These are phyloP conservation scores for Diadromus collaris DNA, from an alignment of 2,888 invertebrate genomes.

Conservation along the genomic window DNA sequence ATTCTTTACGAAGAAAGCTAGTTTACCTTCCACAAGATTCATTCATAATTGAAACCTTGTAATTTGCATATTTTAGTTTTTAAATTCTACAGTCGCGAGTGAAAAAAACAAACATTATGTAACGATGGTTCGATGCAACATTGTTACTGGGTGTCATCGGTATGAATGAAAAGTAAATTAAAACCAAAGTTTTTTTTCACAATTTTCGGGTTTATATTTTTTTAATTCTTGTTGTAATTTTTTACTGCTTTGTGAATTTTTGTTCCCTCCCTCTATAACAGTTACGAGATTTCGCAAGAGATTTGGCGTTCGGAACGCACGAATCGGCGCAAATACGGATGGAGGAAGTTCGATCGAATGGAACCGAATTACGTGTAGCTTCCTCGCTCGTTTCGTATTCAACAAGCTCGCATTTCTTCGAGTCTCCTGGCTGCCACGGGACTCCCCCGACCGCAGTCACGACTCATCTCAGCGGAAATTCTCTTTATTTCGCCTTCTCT, in stretches of 20 bases:
- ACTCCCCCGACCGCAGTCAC: slow-evolving; percentile 58
- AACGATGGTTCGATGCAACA: too few relatives aligned
- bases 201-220: slow-evolving; percentile 4
- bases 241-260: neutral
- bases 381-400: slow-evolving; percentile 70
- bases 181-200: neutral
- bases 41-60: too few relatives aligned
- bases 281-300: slow-evolving; percentile 75
- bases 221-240: slow-evolving; percentile 8
- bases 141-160: too few relatives aligned
- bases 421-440: slow-evolving; percentile 38
- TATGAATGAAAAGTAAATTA: too few relatives aligned
- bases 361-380: slow-evolving; percentile 75
- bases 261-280: slow-evolving; percentile 30
- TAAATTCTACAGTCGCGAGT: too few relatives aligned
- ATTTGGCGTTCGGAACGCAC: slow-evolving; percentile 67
- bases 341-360: slow-evolving; percentile 70
- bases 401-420: slow-evolving; percentile 55
- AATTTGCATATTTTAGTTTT: too few relatives aligned
- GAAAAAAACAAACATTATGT: neutral
- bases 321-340: slow-evolving; percentile 51
- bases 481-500: slow-evolving; percentile 11
- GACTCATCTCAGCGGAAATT: slow-evolving; percentile 40
- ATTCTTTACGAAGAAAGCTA: neutral
- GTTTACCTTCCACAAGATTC: neutral